Base-by-base conservation (phyloP, 2,113 vertebrate species). In the Erythrocercus mccallii region DNA sequence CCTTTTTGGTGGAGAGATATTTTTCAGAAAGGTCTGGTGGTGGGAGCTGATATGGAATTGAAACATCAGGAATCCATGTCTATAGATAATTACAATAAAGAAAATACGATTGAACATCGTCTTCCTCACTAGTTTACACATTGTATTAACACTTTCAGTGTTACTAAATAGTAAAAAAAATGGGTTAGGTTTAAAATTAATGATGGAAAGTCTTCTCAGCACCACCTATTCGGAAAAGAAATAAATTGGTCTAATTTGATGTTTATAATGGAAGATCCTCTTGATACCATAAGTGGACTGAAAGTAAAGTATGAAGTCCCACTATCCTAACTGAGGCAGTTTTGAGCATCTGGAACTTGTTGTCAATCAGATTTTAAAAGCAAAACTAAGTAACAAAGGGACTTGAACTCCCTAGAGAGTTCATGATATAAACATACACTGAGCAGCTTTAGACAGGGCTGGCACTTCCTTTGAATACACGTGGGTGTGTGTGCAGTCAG, bases 261-360 rank as follows among this genome's bases (percentile, higher is more conserved):
- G 31, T 27, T 73, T 38, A 5, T 24, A 31, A 12, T 15, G 23
- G 33, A 84, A 91, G 37, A 53, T 11, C 37, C 42, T 66, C 30
- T 13, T 1, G 7, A 40, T 22, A 64, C 30, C 5, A 1, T 5
- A 42, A 44, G 7, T 8, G 23, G 64, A 58, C 12, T 0, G 4
- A 69, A 62, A 86, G 9, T 16, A 12, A 72, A 18, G 1, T 31
- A 20, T 22, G 11, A 81, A 54, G 25, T 40, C 21, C 11, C 6
- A 51, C 7, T 4, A 24, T 48, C 17, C 1, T 25, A 33, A 10
- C 6, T 47, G 44, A 58, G 38, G 6, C 17, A 54, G 11, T 54
- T 71, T 42, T 58, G 7, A 25, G 10, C 11, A 37, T 9, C 33
- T 66, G 15, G 6, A 78, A 81, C 27, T 33, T 28, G 3, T 23